Percentiles rank a stretch among this genome's conserved stretches.
Conservation (phyloP, 2,888 invertebrate species). For the Ornithoptera priamus region DNA sequence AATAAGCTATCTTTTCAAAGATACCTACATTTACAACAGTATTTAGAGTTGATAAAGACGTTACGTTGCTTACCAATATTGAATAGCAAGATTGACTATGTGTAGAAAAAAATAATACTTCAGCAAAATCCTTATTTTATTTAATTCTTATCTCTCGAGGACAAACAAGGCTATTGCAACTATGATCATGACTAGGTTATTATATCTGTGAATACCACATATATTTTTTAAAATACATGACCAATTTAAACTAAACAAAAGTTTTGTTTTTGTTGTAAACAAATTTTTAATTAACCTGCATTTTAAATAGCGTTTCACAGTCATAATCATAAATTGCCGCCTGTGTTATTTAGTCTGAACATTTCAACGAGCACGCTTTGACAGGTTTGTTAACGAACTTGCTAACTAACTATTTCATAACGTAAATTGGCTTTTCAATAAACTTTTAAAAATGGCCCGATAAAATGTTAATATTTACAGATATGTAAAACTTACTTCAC, state of each 20-base stretch:
- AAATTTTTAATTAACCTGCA: not conserved
- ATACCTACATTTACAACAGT: too few relatives aligned
- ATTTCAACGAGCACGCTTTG: conserved; percentile 3
- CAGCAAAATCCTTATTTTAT: too few relatives aligned
- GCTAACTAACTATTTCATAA: conserved; percentile 16
- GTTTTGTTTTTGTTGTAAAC: not conserved
- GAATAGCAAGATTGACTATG: too few relatives aligned
- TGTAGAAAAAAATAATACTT: too few relatives aligned
- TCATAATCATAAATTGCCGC: not conserved
- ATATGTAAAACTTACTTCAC: not conserved
- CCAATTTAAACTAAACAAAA: too few relatives aligned
- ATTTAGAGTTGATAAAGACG: too few relatives aligned
- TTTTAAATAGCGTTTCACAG: not conserved
- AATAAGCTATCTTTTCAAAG: too few relatives aligned
- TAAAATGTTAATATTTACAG: not conserved
- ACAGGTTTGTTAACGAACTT: conserved; percentile 20
- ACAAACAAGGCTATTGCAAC: too few relatives aligned
- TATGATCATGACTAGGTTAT: too few relatives aligned
- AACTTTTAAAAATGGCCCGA: not conserved
- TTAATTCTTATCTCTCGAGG: too few relatives aligned
- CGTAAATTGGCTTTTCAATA: conserved; percentile 1
- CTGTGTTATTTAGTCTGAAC: conserved; percentile 1
- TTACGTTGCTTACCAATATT: too few relatives aligned
- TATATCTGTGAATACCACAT: too few relatives aligned
- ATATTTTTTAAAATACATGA: not conserved